Evolutionary conservation across 2,888 invertebrate genomes (phyloP), one percentile per base, ranked within the genome.

Genomic region (Blomia tropicalis): DNA sequence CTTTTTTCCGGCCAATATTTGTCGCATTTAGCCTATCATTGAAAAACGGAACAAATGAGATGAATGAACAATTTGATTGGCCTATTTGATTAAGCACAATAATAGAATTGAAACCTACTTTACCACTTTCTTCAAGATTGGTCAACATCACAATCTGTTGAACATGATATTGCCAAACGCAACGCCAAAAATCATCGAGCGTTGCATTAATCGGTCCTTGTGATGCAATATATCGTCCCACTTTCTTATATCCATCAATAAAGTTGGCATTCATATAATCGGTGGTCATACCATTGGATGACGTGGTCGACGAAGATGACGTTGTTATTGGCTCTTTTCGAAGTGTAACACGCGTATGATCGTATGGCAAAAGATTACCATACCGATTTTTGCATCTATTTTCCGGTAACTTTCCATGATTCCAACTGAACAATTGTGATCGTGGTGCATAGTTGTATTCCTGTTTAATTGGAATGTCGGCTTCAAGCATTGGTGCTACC

Each of bases 261-360:
- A 92, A 98, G 77, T 98, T 98, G 61, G 96, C 92, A 75, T 98
- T 98, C 70, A 96, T 93, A 74, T 98, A 98, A 74, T 98, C 96
- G 68, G 88, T 63, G n/a, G n/a, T n/a, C n/a, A n/a, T n/a, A 51
- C 51, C 59, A 2, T 4, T n/a, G 56, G 56, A 31, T 22, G 44
- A 36, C n/a, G n/a, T n/a, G n/a, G n/a, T n/a, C n/a, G n/a, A n/a
- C n/a, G n/a, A n/a, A n/a, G n/a, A n/a, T n/a, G n/a, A n/a, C n/a
- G n/a, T n/a, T n/a, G n/a, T n/a, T n/a, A n/a, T n/a, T n/a, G n/a
- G n/a, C 1, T 62, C 44, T n/a, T 58, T 58, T n/a, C 58, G 41
- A n/a, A 98, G 80, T 66, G 93, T 87, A 1, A 96, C 96, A 31
- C 96, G 80, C 58, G 93, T 93, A 72, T 98, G 96, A 73, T 98